These are phyloP conservation scores for Phenganax stokvisi DNA, from an alignment of 92 coral and sea anemone species.

Conservation along the genomic window DNA sequence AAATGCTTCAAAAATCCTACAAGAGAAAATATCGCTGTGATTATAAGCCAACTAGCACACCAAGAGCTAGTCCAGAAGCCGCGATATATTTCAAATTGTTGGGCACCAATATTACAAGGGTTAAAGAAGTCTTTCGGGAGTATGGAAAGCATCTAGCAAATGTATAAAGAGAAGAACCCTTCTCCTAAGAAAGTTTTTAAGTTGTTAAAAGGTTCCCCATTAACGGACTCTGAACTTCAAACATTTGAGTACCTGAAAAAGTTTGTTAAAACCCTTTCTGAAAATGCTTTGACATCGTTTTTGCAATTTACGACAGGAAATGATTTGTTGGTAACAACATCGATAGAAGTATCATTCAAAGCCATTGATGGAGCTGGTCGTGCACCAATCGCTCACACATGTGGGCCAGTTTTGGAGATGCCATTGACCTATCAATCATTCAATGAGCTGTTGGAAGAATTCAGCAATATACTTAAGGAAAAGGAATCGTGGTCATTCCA, in stretches of 20 bases:
- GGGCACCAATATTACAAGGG: not conserved
- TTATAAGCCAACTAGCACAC: not conserved
- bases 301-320: not conserved
- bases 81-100: not conserved
- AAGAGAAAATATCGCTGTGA: not conserved
- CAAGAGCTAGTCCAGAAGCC: conserved; percentile 3
- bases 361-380: not conserved
- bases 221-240: too few relatives aligned
- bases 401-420: conserved; percentile 22
- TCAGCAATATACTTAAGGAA: not conserved
- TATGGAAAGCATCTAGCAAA: not conserved
- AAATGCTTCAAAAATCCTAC: conserved; percentile 1
- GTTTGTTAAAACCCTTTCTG: not conserved
- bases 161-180: not conserved
- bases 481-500: not conserved
- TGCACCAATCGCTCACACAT: conserved; percentile 1
- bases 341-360: not conserved
- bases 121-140: not conserved
- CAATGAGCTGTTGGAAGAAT: not conserved
- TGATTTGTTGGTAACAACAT: not conserved
- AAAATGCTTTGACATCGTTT: not conserved
- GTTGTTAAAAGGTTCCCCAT: not conserved
- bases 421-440: conserved; percentile 35
- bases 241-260: too few relatives aligned
- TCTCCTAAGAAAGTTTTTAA: not conserved